Percentiles rank a stretch among this genome's conserved stretches.
Evolutionary conservation across 2,888 invertebrate species (phyloP).

Genomic region (Teleogryllus oceanicus): DNA sequence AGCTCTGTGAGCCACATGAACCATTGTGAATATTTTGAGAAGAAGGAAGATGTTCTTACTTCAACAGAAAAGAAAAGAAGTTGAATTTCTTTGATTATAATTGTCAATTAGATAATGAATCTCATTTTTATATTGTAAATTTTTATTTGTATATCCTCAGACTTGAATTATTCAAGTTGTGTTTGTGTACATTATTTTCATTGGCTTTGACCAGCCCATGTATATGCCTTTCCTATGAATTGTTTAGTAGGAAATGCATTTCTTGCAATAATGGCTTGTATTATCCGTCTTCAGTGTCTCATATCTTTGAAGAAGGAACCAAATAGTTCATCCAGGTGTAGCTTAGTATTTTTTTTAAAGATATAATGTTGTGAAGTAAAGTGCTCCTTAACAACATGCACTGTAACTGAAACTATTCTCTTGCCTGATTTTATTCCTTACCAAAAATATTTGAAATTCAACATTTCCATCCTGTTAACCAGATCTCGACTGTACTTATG

Average conservation of each 20-base stretch:
- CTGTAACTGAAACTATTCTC: not conserved
- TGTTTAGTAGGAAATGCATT: not conserved
- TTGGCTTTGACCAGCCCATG: no score
- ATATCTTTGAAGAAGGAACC: not conserved
- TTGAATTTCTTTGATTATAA: not conserved
- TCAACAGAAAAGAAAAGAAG: not conserved
- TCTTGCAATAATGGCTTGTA: not conserved
- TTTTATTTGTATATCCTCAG: not conserved
- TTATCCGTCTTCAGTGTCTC: not conserved
- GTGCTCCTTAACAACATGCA: no score
- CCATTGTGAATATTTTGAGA: not conserved
- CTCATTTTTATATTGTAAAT: constrained; percentile 4
- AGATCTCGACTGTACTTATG: not conserved
- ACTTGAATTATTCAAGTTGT: not conserved
- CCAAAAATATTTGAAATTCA: not conserved
- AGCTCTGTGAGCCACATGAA: not conserved
- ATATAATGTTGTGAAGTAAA: no score
- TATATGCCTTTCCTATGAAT: no score
- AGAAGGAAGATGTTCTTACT: not conserved
- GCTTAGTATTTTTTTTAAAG: no score
- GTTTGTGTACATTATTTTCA: not conserved
- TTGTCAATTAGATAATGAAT: not conserved
- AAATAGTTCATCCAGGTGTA: no score
- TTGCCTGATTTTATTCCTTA: not conserved
- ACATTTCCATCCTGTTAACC: no score